These are phyloP conservation scores for Phoxinus phoxinus DNA, from an alignment of 2,113 vertebrate genomes.

Conservation along the genomic window DNA sequence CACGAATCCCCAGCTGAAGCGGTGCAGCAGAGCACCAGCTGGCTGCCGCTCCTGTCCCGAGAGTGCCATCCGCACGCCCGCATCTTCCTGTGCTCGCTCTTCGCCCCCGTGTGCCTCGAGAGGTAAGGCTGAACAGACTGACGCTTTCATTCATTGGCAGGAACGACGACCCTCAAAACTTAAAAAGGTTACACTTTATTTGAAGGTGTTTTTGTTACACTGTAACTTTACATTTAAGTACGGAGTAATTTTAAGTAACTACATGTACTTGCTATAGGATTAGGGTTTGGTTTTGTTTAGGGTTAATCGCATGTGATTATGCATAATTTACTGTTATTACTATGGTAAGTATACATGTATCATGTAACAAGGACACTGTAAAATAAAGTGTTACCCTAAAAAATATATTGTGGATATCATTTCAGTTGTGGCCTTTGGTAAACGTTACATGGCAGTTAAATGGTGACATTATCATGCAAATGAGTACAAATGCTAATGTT, in stretches of 20 bases:
- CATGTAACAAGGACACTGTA: no score
- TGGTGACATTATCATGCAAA: not conserved
- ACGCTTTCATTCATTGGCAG: not conserved
- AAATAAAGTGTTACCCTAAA: not conserved
- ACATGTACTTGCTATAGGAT: no score
- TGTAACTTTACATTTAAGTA: no score
- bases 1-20: constrained; percentile 81
- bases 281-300: no score
- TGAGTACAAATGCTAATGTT: not conserved
- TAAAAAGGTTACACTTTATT: no score
- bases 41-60: constrained; percentile 82
- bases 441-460: not conserved
- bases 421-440: constrained; percentile 14
- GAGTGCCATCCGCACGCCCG: constrained; percentile 83
- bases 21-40: constrained; percentile 83
- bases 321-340: no score
- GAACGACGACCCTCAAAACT: not conserved
- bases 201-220: no score
- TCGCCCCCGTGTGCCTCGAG: constrained; percentile 85
- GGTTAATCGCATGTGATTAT: no score
- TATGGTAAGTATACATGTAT: no score
- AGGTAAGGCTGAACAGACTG: constrained; percentile 71
- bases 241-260: no score
- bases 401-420: not conserved
- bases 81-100: constrained; percentile 87